Evolutionary conservation across 2,797 vertebrate genomes (phyloP).

Genomic region (Setipinna tenuifilis): DNA sequence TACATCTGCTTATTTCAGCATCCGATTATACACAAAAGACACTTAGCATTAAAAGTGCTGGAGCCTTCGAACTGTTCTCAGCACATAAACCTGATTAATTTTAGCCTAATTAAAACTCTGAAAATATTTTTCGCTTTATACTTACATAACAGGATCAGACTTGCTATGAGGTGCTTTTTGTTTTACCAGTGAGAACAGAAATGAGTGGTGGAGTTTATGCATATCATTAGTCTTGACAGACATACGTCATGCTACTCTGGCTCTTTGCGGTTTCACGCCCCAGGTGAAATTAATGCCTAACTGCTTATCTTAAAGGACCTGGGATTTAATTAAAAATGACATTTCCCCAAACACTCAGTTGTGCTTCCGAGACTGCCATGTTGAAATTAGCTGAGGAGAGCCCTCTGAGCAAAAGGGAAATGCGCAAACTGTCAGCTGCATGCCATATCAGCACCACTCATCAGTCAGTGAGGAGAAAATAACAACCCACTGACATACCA

Average conservation of each 20-base stretch:
- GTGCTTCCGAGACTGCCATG: slow-evolving; percentile 70
- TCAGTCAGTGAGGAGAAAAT: slow-evolving; percentile 68
- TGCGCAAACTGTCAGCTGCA: slow-evolving; percentile 77
- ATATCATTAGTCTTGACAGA: slow-evolving; percentile 76
- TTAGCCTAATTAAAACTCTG: neutral
- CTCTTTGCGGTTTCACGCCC: slow-evolving; percentile 70
- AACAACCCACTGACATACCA: slow-evolving; percentile 62
- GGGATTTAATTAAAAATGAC: slow-evolving; percentile 86
- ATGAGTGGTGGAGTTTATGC: slow-evolving; percentile 51
- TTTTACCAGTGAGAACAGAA: slow-evolving; percentile 37
- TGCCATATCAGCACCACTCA: slow-evolving; percentile 72
- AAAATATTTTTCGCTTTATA: neutral
- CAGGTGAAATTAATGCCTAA: slow-evolving; percentile 77
- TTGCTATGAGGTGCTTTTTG: neutral
- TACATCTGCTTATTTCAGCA: too few species aligned
- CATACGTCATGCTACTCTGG: slow-evolving; percentile 72
- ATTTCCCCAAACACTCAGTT: slow-evolving; percentile 78
- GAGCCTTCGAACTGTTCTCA: neutral
- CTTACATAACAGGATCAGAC: neutral
- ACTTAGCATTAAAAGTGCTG: neutral
- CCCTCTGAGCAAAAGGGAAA: slow-evolving; percentile 73
- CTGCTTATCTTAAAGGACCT: slow-evolving; percentile 80
- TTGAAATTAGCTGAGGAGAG: slow-evolving; percentile 77
- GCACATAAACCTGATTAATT: neutral
- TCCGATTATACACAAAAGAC: neutral